Percentiles rank a stretch among this genome's conserved stretches.
Conservation (phyloP, 2,888 invertebrate genomes). For the Eugnorisma glareosa region DNA sequence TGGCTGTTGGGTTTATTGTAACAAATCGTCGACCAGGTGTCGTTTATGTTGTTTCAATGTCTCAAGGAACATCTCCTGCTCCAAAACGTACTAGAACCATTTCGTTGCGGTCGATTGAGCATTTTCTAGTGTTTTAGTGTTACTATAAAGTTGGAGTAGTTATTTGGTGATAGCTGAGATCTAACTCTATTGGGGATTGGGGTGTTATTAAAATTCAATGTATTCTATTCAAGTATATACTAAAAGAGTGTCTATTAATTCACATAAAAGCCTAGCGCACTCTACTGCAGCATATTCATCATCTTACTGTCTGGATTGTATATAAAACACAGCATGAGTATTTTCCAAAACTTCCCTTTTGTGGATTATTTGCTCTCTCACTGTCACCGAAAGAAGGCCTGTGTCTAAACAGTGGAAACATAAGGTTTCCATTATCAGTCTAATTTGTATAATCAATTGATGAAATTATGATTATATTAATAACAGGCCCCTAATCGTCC, state of each 20-base stretch:
- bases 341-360: neutral
- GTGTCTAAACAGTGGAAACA: too few species aligned
- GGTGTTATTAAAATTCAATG: neutral
- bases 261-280: neutral
- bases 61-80: conserved; percentile 57
- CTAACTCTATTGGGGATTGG: conserved; percentile 22
- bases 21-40: conserved; percentile 67
- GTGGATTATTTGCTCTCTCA: neutral
- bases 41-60: conserved; percentile 66
- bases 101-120: conserved; percentile 53
- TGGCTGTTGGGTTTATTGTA: conserved; percentile 65
- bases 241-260: neutral
- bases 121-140: conserved; percentile 53
- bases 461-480: neutral
- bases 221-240: neutral
- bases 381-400: neutral
- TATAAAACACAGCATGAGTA: neutral
- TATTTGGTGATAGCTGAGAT: conserved; percentile 26
- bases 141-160: conserved; percentile 27
- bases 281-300: too few species aligned
- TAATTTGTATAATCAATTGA: neutral
- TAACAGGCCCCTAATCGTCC: neutral
- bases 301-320: neutral
- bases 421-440: neutral
- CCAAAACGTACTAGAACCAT: conserved; percentile 54